phyloP scores from a whole-genome alignment of 37 sponge, comb jelly and placozoan genomes.

The Bolinopsis microptera region DNA sequence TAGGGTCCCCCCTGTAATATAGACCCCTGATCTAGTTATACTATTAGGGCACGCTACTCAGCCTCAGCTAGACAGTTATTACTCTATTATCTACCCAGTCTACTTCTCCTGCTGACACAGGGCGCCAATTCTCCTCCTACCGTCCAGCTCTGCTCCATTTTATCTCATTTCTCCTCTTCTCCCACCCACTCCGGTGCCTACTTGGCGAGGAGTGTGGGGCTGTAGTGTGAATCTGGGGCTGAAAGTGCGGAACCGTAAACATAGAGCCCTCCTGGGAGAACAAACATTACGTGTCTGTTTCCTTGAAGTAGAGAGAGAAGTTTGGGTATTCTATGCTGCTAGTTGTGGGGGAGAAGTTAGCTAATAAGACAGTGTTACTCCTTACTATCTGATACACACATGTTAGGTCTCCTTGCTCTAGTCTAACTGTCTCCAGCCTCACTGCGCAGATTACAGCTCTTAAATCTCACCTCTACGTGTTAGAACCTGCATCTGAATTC shows the following conservation, averaged over 20 bases:
- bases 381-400: background rate
- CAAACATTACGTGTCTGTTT: too few species aligned
- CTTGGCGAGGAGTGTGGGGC: background rate
- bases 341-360: too few species aligned
- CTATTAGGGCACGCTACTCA: background rate
- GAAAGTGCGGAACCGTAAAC: too few species aligned
- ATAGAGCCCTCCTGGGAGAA: too few species aligned
- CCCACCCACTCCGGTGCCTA: background rate
- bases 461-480: too few species aligned
- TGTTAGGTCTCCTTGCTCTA: background rate
- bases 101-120: background rate
- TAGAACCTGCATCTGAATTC: background rate
- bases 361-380: too few species aligned
- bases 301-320: too few species aligned
- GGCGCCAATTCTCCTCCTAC: background rate
- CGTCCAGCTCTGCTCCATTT: background rate
- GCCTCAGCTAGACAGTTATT: background rate
- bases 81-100: too few species aligned
- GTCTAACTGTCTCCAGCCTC: background rate
- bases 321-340: background rate
- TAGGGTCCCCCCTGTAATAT: too few species aligned
- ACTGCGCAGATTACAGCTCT: too few species aligned
- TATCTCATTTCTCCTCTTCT: background rate
- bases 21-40: background rate
- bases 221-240: background rate